Evolutionary conservation across 2,888 invertebrate species (phyloP).

Genomic region (Agapostemon virescens): DNA sequence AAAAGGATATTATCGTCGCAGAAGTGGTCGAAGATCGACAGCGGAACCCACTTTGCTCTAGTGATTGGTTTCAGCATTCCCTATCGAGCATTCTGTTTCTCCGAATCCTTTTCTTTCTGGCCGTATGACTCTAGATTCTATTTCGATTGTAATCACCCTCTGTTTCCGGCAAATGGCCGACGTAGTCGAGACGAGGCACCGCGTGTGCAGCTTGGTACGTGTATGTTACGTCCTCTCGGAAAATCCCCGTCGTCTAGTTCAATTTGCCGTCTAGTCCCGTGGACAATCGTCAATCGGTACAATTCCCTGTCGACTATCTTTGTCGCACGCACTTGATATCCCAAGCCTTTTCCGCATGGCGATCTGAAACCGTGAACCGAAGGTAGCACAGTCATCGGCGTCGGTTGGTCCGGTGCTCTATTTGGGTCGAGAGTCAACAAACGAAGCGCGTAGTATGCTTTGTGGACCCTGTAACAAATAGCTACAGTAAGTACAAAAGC

Average conservation of each 20-base stretch:
- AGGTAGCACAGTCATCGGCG: conserved; percentile 24
- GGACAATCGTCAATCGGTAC: conserved; percentile 40
- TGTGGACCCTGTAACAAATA: conserved; percentile 71
- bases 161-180: conserved; percentile 48
- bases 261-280: conserved; percentile 56
- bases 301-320: conserved; percentile 8
- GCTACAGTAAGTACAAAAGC: conserved; percentile 67
- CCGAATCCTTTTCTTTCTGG: conserved; percentile 7
- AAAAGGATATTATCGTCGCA: neutral
- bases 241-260: conserved; percentile 47
- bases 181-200: conserved; percentile 33
- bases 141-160: conserved; percentile 52
- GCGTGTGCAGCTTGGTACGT: neutral
- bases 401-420: conserved; percentile 69
- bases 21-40: neutral
- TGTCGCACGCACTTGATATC: conserved; percentile 3
- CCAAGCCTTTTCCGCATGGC: conserved; percentile 28
- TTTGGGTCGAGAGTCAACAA: conserved; percentile 73
- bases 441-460: conserved; percentile 68
- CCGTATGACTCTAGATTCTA: conserved; percentile 33
- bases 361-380: conserved; percentile 17
- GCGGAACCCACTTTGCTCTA: neutral
- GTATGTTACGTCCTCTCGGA: conserved; percentile 14
- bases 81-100: neutral
- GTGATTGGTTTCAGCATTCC: conserved; percentile 6